Conservation (phyloP, 2,888 invertebrate genomes). For the Tethea ocularis region DNA sequence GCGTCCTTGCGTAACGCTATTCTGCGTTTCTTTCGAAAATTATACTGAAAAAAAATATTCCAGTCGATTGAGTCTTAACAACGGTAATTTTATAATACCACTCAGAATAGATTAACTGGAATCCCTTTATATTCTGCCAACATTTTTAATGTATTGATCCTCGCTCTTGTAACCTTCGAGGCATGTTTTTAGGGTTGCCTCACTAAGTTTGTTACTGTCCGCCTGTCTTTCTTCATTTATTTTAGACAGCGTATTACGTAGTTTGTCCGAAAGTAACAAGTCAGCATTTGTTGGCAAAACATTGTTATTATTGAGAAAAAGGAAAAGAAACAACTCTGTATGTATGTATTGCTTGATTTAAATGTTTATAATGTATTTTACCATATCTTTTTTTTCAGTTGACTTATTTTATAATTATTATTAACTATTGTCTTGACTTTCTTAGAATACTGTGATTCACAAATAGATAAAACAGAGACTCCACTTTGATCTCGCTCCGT, state of each 20-base stretch:
- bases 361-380: too few species aligned
- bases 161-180: not conserved
- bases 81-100: conserved; percentile 10
- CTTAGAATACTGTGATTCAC: too few species aligned
- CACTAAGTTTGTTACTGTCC: conserved; percentile 1
- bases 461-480: too few species aligned
- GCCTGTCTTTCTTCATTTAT: not conserved
- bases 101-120: conserved; percentile 1
- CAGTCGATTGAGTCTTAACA: conserved; percentile 3
- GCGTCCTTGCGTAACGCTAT: conserved; percentile 2
- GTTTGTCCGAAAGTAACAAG: not conserved
- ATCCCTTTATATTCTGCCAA: not conserved
- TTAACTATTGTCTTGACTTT: too few species aligned
- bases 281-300: not conserved
- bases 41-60: not conserved
- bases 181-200: not conserved
- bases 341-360: not conserved
- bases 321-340: not conserved
- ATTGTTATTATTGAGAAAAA: not conserved
- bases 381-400: not conserved
- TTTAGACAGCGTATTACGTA: not conserved
- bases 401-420: too few species aligned
- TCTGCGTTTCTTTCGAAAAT: conserved; percentile 3
- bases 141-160: not conserved
- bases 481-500: too few species aligned